Evolutionary conservation across 2,888 invertebrate species (phyloP).

Genomic region (Acanthosepion lycidas): DNA sequence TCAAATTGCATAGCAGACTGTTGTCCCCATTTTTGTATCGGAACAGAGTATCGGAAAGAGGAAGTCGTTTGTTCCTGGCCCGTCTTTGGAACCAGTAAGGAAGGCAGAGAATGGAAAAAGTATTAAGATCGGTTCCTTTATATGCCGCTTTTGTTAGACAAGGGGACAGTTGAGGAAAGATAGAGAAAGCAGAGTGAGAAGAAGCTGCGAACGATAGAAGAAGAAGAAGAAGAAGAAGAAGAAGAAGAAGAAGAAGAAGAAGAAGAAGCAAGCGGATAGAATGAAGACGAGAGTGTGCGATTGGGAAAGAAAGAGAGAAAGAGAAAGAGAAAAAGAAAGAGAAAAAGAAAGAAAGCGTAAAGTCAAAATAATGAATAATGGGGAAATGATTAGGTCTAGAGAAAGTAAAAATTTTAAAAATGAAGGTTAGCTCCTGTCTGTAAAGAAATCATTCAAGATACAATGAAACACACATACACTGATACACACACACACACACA

Average conservation of each 20-base stretch:
- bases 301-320: too few species aligned
- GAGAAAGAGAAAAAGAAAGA: too few species aligned
- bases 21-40: slow-evolving; percentile 18
- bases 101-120: background rate
- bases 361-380: background rate
- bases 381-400: background rate
- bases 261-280: background rate
- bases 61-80: slow-evolving; percentile 33
- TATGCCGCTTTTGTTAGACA: background rate
- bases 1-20: background rate
- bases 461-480: background rate
- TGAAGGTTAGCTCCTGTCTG: background rate
- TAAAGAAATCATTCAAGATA: background rate
- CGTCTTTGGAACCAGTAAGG: background rate
- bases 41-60: slow-evolving; percentile 23
- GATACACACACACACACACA: background rate
- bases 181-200: background rate
- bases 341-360: too few species aligned
- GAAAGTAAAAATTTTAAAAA: background rate
- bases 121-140: background rate
- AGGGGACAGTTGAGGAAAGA: background rate
- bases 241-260: background rate
- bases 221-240: background rate
- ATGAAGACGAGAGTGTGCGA: background rate
- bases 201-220: background rate